These are phyloP conservation scores for Microctonus brassicae DNA, from an alignment of 2,888 invertebrate genomes.

Conservation along the genomic window DNA sequence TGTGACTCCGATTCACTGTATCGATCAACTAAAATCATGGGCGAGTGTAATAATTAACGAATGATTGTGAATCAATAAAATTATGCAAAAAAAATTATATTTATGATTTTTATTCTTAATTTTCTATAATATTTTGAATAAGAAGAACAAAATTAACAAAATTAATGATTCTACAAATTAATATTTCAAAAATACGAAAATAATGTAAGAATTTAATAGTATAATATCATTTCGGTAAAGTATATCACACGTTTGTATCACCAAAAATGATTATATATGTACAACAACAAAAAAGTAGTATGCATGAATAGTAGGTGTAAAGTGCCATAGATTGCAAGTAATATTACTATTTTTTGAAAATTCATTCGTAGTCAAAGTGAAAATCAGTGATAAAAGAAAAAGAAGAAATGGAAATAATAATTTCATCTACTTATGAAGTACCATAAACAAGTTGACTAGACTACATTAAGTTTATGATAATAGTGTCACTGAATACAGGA, in stretches of 20 bases:
- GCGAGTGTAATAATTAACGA: constrained; percentile 52
- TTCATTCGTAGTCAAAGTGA: neutral
- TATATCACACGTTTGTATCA: constrained; percentile 8
- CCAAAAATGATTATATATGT: neutral
- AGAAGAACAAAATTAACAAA: constrained; percentile 14
- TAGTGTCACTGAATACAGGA: neutral
- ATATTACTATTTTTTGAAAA: neutral
- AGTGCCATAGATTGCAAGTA: neutral
- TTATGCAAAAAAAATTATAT: neutral
- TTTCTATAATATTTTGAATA: neutral
- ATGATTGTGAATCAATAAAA: neutral
- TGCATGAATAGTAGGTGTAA: neutral
- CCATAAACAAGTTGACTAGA: constrained; percentile 2
- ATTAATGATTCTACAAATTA: neutral
- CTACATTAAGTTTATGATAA: neutral
- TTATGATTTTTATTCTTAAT: neutral
- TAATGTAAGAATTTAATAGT: neutral
- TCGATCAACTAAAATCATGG: constrained; percentile 77
- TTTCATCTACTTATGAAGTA: neutral
- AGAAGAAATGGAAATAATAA: neutral
- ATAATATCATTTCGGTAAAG: constrained; percentile 24
- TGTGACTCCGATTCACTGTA: constrained; percentile 92
- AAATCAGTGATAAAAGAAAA: neutral
- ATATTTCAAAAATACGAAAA: neutral
- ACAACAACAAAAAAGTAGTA: neutral